Evolutionary conservation across 2,888 invertebrate species (phyloP).

Genomic region (Himalopsyche tibetana): DNA sequence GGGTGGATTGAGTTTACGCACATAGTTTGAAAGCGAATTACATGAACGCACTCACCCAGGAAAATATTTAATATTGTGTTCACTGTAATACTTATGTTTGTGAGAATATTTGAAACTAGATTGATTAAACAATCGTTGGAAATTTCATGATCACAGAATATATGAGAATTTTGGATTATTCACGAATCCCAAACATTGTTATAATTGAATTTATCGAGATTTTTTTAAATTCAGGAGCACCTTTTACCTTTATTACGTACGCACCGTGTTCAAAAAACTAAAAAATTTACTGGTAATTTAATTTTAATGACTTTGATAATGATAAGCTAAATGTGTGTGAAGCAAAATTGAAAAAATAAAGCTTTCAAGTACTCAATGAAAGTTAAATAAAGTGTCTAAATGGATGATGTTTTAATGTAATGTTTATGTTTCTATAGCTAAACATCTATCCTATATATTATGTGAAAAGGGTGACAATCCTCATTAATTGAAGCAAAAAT

Average conservation of each 20-base stretch:
- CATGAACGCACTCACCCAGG: too few species aligned
- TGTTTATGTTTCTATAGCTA: not conserved
- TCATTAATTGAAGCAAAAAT: conserved; percentile 38
- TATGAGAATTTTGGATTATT: not conserved
- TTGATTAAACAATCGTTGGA: not conserved
- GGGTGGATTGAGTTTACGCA: not conserved
- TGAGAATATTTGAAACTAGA: too few species aligned
- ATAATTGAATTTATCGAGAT: not conserved
- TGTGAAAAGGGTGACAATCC: conserved; percentile 38
- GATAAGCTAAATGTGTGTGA: not conserved
- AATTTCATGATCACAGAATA: conserved; percentile 17
- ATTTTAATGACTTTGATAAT: not conserved
- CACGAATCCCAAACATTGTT: not conserved
- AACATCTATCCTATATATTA: conserved; percentile 24
- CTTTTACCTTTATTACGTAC: conserved; percentile 2
- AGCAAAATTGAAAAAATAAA: not conserved
- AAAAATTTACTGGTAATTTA: conserved; percentile 14
- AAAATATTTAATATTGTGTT: not conserved
- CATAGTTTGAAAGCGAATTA: not conserved
- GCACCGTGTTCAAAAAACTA: not conserved
- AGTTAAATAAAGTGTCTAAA: not conserved
- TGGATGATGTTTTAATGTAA: conserved; percentile 27
- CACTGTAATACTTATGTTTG: not conserved
- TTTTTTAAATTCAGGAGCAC: not conserved
- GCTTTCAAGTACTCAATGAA: not conserved